Conservation (phyloP, 2,888 invertebrate genomes). For the Metopia argyrocephala region DNA sequence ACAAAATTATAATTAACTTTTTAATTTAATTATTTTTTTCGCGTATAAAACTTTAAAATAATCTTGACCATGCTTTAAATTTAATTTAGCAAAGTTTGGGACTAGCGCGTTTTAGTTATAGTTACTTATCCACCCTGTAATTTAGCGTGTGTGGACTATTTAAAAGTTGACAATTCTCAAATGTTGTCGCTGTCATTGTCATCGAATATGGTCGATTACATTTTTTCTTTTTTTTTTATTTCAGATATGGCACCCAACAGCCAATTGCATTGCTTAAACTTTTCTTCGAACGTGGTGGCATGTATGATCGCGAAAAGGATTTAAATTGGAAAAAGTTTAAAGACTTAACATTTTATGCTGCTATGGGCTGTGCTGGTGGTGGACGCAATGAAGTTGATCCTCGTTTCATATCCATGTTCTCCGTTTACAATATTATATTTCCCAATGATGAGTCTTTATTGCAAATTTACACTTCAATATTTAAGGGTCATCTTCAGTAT, state of each 20-base stretch:
- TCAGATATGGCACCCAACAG: constrained; percentile 92
- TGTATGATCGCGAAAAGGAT: constrained; percentile 93
- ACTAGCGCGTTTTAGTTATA: no score
- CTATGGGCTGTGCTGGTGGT: constrained; percentile 93
- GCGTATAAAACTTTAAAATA: no score
- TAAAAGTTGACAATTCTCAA: no score
- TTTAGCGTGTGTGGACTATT: no score
- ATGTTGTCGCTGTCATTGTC: no score
- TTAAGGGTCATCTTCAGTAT: constrained; percentile 85
- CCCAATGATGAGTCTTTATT: constrained; percentile 88
- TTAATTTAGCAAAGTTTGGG: no score
- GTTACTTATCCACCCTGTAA: no score
- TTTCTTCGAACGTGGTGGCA: constrained; percentile 91
- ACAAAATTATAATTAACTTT: no score
- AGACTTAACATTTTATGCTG: constrained; percentile 87
- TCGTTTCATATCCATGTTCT: constrained; percentile 94
- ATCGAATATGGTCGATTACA: no score
- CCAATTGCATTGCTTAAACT: constrained; percentile 95
- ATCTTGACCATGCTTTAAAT: no score
- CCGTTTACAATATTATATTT: constrained; percentile 90
- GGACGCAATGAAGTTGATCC: constrained; percentile 94
- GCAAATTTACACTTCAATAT: constrained; percentile 90
- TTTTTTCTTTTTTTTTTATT: not conserved
- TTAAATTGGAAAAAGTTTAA: constrained; percentile 92
- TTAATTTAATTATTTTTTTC: no score